Conservation (phyloP, 1,140 invertebrate genomes). For the Elymnias hypermnestra region DNA sequence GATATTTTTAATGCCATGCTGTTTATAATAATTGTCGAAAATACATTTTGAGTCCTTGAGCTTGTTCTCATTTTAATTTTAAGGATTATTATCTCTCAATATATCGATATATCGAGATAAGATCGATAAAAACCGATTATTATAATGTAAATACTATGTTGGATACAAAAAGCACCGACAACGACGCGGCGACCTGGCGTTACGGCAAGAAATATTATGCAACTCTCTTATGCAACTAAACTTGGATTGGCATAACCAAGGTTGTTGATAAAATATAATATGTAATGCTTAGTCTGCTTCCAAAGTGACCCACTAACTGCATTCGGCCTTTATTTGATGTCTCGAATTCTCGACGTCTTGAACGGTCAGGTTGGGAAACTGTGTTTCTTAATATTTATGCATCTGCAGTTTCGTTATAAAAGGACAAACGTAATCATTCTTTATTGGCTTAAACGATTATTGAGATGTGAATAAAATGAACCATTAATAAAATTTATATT, state of each 20-base stretch:
- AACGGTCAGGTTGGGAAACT: constrained; percentile 12
- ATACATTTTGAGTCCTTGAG: constrained; percentile 7
- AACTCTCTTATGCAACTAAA: constrained; percentile 48
- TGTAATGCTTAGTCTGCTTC: constrained; percentile 41
- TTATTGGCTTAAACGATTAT: constrained; percentile 15
- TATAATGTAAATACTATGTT: constrained; percentile 16
- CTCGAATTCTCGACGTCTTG: constrained; percentile 9
- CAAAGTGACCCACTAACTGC: constrained; percentile 47
- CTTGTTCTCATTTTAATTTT: constrained; percentile 12
- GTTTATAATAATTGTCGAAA: constrained; percentile 15
- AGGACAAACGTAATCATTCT: constrained; percentile 6
- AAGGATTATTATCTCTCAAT: constrained; percentile 12
- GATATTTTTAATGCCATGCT: constrained; percentile 4
- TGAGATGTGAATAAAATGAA: too few species aligned
- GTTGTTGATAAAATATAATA: constrained; percentile 38
- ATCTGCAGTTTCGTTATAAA: constrained; percentile 18
- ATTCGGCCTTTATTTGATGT: constrained; percentile 31
- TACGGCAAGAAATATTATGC: constrained; percentile 38
- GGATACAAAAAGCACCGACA: constrained; percentile 7
- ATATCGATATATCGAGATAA: constrained; percentile 8
- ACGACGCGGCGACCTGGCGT: constrained; percentile 1
- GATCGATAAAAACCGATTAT: constrained; percentile 15
- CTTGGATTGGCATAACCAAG: constrained; percentile 41
- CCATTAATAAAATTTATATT: not conserved
- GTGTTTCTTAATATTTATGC: constrained; percentile 18